Evolutionary conservation across 2,113 vertebrate genomes (phyloP).

Genomic region (Panthera uncia): DNA sequence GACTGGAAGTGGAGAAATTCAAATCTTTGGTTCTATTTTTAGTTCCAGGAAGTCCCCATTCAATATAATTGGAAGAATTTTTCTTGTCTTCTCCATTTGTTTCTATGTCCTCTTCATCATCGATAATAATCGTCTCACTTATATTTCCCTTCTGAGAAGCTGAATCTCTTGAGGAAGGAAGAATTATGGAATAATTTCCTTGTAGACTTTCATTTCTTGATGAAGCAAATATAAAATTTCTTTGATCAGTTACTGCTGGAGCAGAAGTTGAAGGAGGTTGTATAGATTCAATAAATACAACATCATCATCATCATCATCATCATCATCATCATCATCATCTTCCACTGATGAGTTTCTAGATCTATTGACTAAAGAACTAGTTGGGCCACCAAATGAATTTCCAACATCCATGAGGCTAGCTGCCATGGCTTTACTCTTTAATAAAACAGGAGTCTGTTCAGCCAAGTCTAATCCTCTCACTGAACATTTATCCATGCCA

Average conservation of each 20-base stretch:
- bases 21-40: constrained; percentile 85
- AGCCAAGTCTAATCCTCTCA: constrained; percentile 86
- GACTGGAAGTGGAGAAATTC: constrained; percentile 87
- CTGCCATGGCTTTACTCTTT: constrained; percentile 87
- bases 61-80: constrained; percentile 84
- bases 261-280: constrained; percentile 82
- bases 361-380: constrained; percentile 80
- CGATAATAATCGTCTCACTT: constrained; percentile 97
- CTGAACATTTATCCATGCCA: constrained; percentile 88
- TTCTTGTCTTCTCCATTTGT: constrained; percentile 85
- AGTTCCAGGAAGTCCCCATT: constrained; percentile 83
- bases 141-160: constrained; percentile 86
- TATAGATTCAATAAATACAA: constrained; percentile 93
- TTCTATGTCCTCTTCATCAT: constrained; percentile 95
- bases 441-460: constrained; percentile 78
- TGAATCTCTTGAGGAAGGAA: constrained; percentile 83
- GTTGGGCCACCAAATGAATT: constrained; percentile 82
- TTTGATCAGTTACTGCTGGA: constrained; percentile 76
- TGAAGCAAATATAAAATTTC: constrained; percentile 77
- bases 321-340: constrained; percentile 85
- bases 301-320: constrained; percentile 91
- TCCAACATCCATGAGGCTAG: constrained; percentile 86
- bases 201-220: constrained; percentile 83
- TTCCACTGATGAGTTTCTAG: constrained; percentile 79
- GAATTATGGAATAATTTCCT: constrained; percentile 81